Conservation (phyloP, 2,113 vertebrate genomes). For the Aphyosemion australe region DNA sequence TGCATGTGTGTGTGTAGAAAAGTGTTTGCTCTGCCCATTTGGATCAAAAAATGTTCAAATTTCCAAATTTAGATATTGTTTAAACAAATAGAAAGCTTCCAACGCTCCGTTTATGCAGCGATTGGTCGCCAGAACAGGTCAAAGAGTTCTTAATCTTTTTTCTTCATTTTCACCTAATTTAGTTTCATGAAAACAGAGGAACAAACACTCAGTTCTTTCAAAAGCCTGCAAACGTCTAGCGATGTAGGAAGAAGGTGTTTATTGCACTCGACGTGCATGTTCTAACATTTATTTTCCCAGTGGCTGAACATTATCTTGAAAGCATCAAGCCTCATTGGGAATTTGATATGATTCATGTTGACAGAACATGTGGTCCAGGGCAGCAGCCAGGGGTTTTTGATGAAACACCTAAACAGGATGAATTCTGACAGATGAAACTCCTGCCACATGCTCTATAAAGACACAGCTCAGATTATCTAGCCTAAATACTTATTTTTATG, state of each 20-base stretch:
- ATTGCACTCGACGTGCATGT: neutral
- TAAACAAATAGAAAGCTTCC: neutral
- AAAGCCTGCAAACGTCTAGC: neutral
- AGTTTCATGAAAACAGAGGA: neutral
- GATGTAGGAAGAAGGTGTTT: neutral
- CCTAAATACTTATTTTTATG: too few relatives aligned
- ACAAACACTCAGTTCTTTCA: neutral
- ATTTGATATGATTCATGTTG: conserved; percentile 26
- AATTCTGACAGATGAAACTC: conserved; percentile 28
- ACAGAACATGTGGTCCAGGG: conserved; percentile 4
- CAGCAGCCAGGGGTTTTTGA: conserved; percentile 22
- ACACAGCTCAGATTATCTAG: too few relatives aligned
- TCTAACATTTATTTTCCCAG: neutral
- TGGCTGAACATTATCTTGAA: conserved; percentile 14
- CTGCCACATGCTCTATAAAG: neutral
- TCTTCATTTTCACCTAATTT: neutral
- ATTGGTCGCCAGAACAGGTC: too few relatives aligned
- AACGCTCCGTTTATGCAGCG: neutral
- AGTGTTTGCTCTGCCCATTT: too few relatives aligned
- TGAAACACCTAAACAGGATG: neutral
- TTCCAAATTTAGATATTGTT: too few relatives aligned
- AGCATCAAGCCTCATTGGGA: neutral
- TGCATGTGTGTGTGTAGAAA: too few relatives aligned
- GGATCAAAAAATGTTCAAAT: too few relatives aligned
- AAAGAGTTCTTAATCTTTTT: too few relatives aligned